These are phyloP conservation scores for Atlantisia rogersi DNA, from an alignment of 2,113 vertebrate genomes.

Conservation along the genomic window DNA sequence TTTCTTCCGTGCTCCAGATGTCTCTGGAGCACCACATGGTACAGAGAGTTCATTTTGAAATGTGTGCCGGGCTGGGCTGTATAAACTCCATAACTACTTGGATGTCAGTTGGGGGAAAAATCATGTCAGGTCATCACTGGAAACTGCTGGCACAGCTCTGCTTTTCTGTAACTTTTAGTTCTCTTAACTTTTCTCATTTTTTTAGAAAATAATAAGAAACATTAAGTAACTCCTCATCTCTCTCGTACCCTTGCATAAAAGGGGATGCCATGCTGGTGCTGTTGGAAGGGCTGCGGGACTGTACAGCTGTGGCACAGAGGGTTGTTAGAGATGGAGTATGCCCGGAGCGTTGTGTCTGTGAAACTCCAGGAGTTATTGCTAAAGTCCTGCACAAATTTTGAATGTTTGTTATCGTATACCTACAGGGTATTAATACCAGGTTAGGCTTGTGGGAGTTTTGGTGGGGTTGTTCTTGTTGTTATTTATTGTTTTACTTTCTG, in stretches of 20 bases:
- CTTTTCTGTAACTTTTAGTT: not conserved
- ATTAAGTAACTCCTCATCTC: not conserved
- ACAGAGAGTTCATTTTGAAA: slow-evolving; percentile 23
- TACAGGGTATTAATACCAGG: not conserved
- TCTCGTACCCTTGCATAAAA: not conserved
- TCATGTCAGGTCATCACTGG: not conserved
- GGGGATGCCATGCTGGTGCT: not conserved
- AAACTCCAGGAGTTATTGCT: not conserved
- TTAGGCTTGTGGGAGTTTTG: not conserved
- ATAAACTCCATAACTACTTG: not conserved
- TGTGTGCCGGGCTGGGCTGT: not conserved
- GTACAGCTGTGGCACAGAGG: not conserved
- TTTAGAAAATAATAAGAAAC: not conserved
- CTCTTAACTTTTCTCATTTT: not conserved
- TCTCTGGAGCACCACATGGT: not conserved
- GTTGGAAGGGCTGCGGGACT: not conserved
- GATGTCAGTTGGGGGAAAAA: not conserved
- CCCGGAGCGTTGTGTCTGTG: not conserved
- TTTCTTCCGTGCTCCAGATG: slow-evolving; percentile 2
- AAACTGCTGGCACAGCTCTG: not conserved
- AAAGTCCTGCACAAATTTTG: not conserved
- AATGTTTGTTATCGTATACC: not conserved
- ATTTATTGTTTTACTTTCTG: not conserved
- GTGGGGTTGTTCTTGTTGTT: not conserved
- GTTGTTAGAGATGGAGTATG: not conserved